Base-by-base conservation (phyloP, 2,888 invertebrate species). In the Dicyrtomina minuta region DNA sequence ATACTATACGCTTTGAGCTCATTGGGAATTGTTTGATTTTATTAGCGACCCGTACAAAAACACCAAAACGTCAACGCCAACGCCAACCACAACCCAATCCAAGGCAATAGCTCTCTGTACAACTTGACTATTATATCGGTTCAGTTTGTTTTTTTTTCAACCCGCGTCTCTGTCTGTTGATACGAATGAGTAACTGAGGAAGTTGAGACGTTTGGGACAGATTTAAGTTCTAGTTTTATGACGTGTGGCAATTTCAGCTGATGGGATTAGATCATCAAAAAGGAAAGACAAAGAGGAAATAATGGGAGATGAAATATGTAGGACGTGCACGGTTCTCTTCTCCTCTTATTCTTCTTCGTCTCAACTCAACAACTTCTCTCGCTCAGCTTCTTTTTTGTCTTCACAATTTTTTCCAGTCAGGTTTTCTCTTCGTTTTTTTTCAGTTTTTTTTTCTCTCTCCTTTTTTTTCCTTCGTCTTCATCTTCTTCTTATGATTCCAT, bases 251-350 rank as follows among this genome's bases (percentile, higher is more conserved):
- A 62, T 27, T 17, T 27, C 33, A n/a, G 33, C 33, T 49, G 49
- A 49, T 62, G 62, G 49, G 62, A 62, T 62, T 62, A 46, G 62
- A 62, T 62, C 62, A 62, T 62, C 62, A 62, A 62, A 27, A 49
- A 20, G 6, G 49, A 49, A 33, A 49, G 33, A 46, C 27, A 49
- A 46, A 62, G 49, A 62, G 22, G 15, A 27, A 62, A 62, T 62
- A 46, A 62, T 62, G 49, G 61, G 33, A 62, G 49, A 62, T 46
- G 62, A 62, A 62, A 62, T 62, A n/a, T n/a, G n/a, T n/a, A 62
- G 27, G 27, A 62, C 49, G 8, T 33, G 62, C 26, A 46, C 22
- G 15, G 13, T 8, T 61, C 26, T 15, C 27, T 15, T 27, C 8
- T 8, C 3, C 13, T 24, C 12, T 53, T 46, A 15, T 12, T 4